Percentiles rank a stretch among this genome's conserved stretches.
Evolutionary conservation across 2,888 invertebrate species (phyloP).

Genomic region (Dryobota labecula): DNA sequence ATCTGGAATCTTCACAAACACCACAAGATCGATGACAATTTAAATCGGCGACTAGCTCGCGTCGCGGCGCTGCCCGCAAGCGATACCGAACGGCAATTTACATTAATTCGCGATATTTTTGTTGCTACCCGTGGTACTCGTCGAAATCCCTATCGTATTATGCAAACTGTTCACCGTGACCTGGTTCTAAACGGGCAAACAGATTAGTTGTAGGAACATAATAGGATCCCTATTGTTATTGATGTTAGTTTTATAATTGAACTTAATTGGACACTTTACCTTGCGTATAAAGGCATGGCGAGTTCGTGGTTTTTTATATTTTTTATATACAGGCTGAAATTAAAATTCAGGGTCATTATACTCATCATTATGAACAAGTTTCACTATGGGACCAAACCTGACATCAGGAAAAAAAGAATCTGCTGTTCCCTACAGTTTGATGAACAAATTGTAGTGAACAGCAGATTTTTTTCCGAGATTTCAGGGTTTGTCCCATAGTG

Average conservation of each 20-base stretch:
- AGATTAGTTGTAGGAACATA: constrained; percentile 42
- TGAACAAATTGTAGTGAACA: too few relatives aligned
- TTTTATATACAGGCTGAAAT: too few relatives aligned
- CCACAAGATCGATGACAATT: constrained; percentile 62
- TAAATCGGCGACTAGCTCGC: constrained; percentile 51
- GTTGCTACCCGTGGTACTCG: constrained; percentile 61
- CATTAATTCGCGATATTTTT: constrained; percentile 73
- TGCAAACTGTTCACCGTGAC: constrained; percentile 71
- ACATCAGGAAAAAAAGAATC: too few relatives aligned
- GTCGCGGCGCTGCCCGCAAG: constrained; percentile 48
- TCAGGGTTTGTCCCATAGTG: too few relatives aligned
- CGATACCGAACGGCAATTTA: constrained; percentile 66
- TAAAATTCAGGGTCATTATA: too few relatives aligned
- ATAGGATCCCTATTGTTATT: constrained; percentile 40
- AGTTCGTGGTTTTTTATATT: too few relatives aligned
- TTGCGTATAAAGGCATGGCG: background rate
- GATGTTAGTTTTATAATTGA: constrained; percentile 31
- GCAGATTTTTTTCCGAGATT: too few relatives aligned
- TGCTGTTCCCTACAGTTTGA: too few relatives aligned
- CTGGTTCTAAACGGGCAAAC: constrained; percentile 64
- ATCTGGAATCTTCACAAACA: constrained; percentile 47
- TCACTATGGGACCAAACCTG: too few relatives aligned
- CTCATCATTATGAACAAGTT: too few relatives aligned
- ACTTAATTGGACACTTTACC: constrained; percentile 30
- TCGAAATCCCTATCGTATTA: constrained; percentile 65